Evolutionary conservation across 1,140 invertebrate genomes (phyloP).

Genomic region (Chionoecetes opilio): DNA sequence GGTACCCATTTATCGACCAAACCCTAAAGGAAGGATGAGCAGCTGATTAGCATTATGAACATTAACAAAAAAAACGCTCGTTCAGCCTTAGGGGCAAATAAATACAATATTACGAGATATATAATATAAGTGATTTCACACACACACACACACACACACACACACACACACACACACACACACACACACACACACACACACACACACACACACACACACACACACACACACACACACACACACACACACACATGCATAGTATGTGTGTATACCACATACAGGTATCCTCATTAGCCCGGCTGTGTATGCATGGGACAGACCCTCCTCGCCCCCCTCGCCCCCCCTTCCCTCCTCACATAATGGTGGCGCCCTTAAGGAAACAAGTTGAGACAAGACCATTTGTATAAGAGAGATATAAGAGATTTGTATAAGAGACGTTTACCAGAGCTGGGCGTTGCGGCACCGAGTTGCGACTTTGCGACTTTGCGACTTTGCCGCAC

Average conservation of each 20-base stretch:
- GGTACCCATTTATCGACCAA: too few species aligned
- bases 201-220: constrained; percentile 27
- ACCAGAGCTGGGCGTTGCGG: too few species aligned
- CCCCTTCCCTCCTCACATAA: not conserved
- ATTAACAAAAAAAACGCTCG: too few species aligned
- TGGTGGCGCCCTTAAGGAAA: not conserved
- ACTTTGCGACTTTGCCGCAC: too few species aligned
- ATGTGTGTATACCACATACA: too few species aligned
- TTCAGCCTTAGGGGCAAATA: too few species aligned
- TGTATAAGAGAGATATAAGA: constrained; percentile 20
- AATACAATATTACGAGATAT: not conserved
- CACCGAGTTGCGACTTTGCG: too few species aligned
- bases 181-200: constrained; percentile 11
- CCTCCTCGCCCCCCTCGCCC: not conserved
- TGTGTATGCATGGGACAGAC: not conserved
- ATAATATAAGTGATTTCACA: not conserved
- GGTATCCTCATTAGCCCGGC: not conserved
- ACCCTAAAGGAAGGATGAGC: too few species aligned
- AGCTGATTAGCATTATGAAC: too few species aligned
- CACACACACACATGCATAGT: not conserved
- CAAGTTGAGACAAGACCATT: constrained; percentile 16
- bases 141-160: not conserved
- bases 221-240: constrained; percentile 27
- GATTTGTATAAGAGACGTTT: too few species aligned
- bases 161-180: constrained; percentile 1